Conservation (phyloP, 2,113 vertebrate genomes). For the Sorex fumeus region DNA sequence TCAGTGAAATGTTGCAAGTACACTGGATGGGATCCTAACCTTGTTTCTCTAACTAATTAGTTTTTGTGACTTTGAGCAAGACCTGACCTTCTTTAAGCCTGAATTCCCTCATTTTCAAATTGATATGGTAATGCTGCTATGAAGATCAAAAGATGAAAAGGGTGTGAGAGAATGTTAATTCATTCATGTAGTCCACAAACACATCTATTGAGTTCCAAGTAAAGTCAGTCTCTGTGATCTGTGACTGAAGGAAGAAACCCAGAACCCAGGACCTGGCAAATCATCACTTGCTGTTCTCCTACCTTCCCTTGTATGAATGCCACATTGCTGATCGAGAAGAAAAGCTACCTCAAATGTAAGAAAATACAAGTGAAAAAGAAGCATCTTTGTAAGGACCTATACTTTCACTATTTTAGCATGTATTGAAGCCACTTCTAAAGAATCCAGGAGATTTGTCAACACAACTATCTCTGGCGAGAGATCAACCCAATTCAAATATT, state of each 20-base stretch:
- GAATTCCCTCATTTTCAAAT: constrained; percentile 54
- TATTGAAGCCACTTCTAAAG: background rate
- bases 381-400: background rate
- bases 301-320: background rate
- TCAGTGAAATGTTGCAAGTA: background rate
- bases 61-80: constrained; percentile 37
- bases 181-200: constrained; percentile 27
- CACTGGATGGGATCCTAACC: background rate
- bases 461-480: background rate
- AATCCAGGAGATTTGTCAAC: background rate
- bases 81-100: constrained; percentile 34
- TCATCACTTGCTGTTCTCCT: background rate
- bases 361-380: background rate
- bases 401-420: background rate
- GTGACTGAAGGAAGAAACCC: background rate
- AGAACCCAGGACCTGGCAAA: background rate
- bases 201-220: background rate
- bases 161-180: constrained; percentile 47
- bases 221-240: background rate
- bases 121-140: background rate
- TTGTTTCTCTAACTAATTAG: constrained; percentile 52
- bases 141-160: constrained; percentile 59
- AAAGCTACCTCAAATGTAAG: no score
- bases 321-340: background rate
- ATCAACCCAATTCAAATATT: background rate